These are phyloP conservation scores for Tanypteryx hageni DNA, from an alignment of 2,888 invertebrate species.

Conservation along the genomic window DNA sequence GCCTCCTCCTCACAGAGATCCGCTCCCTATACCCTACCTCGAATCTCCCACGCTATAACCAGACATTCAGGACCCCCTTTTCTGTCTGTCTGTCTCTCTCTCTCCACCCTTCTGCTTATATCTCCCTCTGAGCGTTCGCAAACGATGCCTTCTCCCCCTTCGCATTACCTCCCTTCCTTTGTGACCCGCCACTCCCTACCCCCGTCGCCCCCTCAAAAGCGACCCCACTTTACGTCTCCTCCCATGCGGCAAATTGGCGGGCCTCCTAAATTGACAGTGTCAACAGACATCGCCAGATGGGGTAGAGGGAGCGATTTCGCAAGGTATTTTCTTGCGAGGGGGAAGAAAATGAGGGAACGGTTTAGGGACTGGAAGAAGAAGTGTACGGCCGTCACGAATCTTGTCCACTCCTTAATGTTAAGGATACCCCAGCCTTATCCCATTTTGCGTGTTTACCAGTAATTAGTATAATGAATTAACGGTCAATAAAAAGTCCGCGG, in stretches of 20 bases:
- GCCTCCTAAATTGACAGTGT: conserved; percentile 46
- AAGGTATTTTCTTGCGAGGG: neutral
- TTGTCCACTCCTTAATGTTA: too few relatives aligned
- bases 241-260: conserved; percentile 51
- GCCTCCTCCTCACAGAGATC: neutral
- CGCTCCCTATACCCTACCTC: neutral
- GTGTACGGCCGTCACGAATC: neutral
- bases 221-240: conserved; percentile 44
- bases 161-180: neutral
- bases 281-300: conserved; percentile 49
- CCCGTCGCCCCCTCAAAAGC: neutral
- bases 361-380: neutral
- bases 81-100: too few relatives aligned
- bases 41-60: too few relatives aligned
- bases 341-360: neutral
- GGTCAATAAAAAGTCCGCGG: too few relatives aligned
- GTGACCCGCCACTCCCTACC: neutral
- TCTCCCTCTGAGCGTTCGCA: neutral
- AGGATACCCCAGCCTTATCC: too few relatives aligned
- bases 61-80: too few relatives aligned
- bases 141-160: neutral
- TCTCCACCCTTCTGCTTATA: neutral
- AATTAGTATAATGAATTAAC: too few relatives aligned
- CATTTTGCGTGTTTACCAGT: too few relatives aligned
- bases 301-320: conserved; percentile 6